Base-by-base conservation (phyloP, 1,140 invertebrate species). In the Drosophila nebulosa region DNA sequence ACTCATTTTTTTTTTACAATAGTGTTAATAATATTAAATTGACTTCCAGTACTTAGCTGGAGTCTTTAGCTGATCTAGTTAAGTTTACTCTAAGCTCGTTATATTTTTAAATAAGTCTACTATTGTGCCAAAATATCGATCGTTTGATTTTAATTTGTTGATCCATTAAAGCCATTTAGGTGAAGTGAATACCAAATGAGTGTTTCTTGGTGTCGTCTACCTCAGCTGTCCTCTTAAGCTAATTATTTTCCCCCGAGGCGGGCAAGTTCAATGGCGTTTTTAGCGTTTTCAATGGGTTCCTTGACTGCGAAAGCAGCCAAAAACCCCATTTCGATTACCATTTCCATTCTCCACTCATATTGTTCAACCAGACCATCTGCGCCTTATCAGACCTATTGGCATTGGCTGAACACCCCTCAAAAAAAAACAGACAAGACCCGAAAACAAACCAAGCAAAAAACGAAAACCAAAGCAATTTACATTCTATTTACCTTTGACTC, bases 261-360 rank as follows among this genome's bases (percentile, higher is more conserved):
- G 39, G 39, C 39, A 46, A 46, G 39, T 46, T 46, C 39, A 46
- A 46, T 46, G 39, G 39, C 18, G 39, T 46, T 46, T 46, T 46
- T 9, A 46, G 39, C 39, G 39, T 21, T 46, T 21, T 46, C 18
- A 21, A 18, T 46, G 39, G 39, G 39, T 46, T 46, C 39, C 18
- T 46, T 46, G 39, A 46, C 39, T 46, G 39, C 39, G 7, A 46
- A 21, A 46, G 39, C 39, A 46, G 39, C 14, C 52, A 55, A 30
- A 55, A 55, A 55, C 30, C 52, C 27, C 52, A 55, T 55, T 55
- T 55, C 52, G 24, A 55, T 55, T 55, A 46, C 39, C n/a, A 32
- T 55, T 55, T 55, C 27, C 24, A 55, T 9, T 55, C 12, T 26
- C 39, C 16, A 21, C 21, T 12, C 30, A 32, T 32, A 51, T 50